These are phyloP conservation scores for Platyura marginata DNA, from an alignment of 1,140 invertebrate genomes.

Conservation along the genomic window DNA sequence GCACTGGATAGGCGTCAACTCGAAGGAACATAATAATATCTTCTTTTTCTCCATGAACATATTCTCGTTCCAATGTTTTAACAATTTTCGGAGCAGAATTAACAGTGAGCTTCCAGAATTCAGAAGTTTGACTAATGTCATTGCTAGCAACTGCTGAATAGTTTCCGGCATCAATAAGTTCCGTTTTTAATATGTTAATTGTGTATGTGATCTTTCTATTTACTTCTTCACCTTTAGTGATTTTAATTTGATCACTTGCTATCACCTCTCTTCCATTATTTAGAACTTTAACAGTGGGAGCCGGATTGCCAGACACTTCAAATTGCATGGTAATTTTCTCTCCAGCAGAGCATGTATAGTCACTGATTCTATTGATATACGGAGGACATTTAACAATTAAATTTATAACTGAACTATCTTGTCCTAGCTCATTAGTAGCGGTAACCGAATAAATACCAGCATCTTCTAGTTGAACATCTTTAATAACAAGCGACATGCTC, in stretches of 20 bases:
- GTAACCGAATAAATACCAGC: constrained; percentile 68
- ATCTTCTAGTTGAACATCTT: constrained; percentile 64
- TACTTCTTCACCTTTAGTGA: constrained; percentile 38
- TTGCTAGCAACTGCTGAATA: constrained; percentile 87
- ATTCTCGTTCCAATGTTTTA: constrained; percentile 42
- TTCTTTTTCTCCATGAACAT: constrained; percentile 57
- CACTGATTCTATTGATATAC: constrained; percentile 60
- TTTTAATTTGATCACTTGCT: constrained; percentile 45
- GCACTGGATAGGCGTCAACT: constrained; percentile 63
- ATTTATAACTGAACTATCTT: constrained; percentile 53
- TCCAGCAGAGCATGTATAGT: constrained; percentile 48
- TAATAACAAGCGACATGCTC: constrained; percentile 74
- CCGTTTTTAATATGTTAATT: constrained; percentile 62
- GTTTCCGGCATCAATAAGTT: constrained; percentile 74
- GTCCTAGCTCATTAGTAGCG: constrained; percentile 78
- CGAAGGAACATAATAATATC: constrained; percentile 61
- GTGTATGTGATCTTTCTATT: constrained; percentile 33
- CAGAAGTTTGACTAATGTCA: constrained; percentile 68
- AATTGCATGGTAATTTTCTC: constrained; percentile 50
- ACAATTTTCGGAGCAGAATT: constrained; percentile 57
- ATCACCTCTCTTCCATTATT: constrained; percentile 65
- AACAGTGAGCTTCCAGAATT: constrained; percentile 64
- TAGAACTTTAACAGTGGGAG: constrained; percentile 65
- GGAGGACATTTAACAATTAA: constrained; percentile 64
- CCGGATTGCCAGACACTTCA: constrained; percentile 66